A percentile compares a stretch with the other conserved stretches of the same genome.
Conservation (phyloP, 2,113 vertebrate genomes). For the Thamnophis sirtalis region DNA sequence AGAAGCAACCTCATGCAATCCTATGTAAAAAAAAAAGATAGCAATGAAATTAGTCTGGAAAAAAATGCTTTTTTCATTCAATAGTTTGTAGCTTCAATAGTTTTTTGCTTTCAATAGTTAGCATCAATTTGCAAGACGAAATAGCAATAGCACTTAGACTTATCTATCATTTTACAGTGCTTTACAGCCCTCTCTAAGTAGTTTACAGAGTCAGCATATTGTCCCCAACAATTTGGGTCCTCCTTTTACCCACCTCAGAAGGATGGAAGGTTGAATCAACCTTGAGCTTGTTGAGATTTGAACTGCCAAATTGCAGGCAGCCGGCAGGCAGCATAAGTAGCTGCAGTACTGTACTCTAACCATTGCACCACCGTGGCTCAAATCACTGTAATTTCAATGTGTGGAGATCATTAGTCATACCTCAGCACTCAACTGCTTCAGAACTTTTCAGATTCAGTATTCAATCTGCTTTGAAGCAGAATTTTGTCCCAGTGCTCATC, state of each 20-base stretch:
- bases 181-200: too few species aligned
- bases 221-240: too few species aligned
- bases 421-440: not conserved
- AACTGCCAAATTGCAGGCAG: too few species aligned
- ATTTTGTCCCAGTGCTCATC: not conserved
- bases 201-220: too few species aligned
- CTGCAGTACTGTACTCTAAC: too few species aligned
- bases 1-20: not conserved
- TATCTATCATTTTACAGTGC: too few species aligned
- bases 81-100: not conserved
- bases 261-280: too few species aligned
- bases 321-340: too few species aligned
- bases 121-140: not conserved
- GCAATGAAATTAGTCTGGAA: not conserved
- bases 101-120: not conserved
- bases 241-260: too few species aligned
- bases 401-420: not conserved
- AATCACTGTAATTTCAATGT: not conserved
- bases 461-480: not conserved
- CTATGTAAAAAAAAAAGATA: not conserved
- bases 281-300: too few species aligned
- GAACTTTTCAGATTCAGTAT: not conserved
- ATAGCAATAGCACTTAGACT: too few species aligned
- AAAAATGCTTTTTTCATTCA: not conserved
- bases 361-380: too few species aligned